A percentile compares a stretch with the other conserved stretches of the same genome.
phyloP scores from a whole-genome alignment of 1,140 invertebrate genomes.

The Hermetia illucens region DNA sequence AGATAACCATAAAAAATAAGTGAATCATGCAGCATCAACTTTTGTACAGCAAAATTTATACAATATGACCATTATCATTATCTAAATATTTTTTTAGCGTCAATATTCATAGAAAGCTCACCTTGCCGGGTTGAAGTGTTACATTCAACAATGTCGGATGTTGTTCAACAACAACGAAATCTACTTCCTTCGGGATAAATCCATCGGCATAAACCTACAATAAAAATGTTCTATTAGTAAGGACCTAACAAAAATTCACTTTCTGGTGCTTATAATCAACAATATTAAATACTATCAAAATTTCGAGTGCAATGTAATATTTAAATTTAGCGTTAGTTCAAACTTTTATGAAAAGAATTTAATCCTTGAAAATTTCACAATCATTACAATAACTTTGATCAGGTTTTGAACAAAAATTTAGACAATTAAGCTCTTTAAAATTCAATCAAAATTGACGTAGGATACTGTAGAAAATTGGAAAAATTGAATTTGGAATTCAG shows the following conservation, averaged over 20 bases:
- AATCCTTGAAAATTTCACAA: too few species aligned
- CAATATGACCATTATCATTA: constrained; percentile 1
- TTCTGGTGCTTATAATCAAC: background rate
- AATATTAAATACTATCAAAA: background rate
- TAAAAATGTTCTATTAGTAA: constrained; percentile 11
- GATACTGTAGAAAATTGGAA: constrained; percentile 2
- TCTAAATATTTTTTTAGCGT: too few species aligned
- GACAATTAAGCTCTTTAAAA: background rate
- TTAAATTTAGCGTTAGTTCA: too few species aligned
- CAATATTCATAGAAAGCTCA: too few species aligned
- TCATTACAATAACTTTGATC: too few species aligned
- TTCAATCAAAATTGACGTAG: background rate
- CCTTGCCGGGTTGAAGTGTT: constrained; percentile 65
- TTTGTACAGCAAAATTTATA: background rate
- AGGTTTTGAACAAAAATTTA: background rate
- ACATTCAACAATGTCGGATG: constrained; percentile 75
- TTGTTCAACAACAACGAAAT: constrained; percentile 73
- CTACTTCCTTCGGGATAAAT: constrained; percentile 63
- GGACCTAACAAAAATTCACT: background rate
- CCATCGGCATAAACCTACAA: constrained; percentile 68
- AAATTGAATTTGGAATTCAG: constrained; percentile 3
- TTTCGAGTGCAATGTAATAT: constrained; percentile 1
- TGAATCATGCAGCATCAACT: constrained; percentile 1
- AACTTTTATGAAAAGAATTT: too few species aligned
- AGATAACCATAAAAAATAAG: too few species aligned